phyloP scores from a whole-genome alignment of 1,140 invertebrate species.

The Conus ventricosus region DNA sequence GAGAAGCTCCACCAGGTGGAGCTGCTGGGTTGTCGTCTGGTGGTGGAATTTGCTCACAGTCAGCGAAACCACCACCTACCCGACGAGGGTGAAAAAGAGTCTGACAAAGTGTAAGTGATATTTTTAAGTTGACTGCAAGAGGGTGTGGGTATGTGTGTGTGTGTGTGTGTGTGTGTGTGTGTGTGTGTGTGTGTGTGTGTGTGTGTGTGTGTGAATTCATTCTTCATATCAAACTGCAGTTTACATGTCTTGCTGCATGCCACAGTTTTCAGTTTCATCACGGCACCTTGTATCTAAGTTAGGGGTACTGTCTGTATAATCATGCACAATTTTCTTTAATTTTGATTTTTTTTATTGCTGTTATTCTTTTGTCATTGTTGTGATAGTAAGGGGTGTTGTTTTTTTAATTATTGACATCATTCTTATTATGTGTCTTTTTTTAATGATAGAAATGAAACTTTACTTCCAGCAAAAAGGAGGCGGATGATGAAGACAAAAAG shows the following conservation, averaged over 20 bases:
- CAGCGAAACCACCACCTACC: neutral
- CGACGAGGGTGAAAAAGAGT: neutral
- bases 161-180: constrained; percentile 28
- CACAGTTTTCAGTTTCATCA: too few species aligned
- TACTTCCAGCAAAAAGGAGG: constrained; percentile 23
- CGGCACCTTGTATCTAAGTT: too few species aligned
- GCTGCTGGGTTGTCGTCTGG: constrained; percentile 78
- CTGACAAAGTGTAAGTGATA: neutral
- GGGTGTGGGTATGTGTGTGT: neutral
- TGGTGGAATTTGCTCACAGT: constrained; percentile 79
- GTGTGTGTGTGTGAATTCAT: too few species aligned
- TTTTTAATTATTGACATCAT: neutral
- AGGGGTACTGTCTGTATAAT: too few species aligned
- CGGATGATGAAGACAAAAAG: constrained; percentile 28
- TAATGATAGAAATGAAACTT: neutral
- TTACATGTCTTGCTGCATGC: too few species aligned
- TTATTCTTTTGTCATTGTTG: too few species aligned
- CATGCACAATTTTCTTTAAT: neutral
- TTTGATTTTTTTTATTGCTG: neutral
- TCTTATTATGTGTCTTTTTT: neutral
- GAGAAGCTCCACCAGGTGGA: constrained; percentile 81
- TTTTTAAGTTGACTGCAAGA: neutral
- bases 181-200: neutral
- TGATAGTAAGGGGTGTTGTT: neutral
- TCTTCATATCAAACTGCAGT: too few species aligned